Percentiles rank a stretch among this genome's conserved stretches.
phyloP scores from a whole-genome alignment of 2,113 vertebrate genomes.

The Sinocyclocheilus anophthalmus region DNA sequence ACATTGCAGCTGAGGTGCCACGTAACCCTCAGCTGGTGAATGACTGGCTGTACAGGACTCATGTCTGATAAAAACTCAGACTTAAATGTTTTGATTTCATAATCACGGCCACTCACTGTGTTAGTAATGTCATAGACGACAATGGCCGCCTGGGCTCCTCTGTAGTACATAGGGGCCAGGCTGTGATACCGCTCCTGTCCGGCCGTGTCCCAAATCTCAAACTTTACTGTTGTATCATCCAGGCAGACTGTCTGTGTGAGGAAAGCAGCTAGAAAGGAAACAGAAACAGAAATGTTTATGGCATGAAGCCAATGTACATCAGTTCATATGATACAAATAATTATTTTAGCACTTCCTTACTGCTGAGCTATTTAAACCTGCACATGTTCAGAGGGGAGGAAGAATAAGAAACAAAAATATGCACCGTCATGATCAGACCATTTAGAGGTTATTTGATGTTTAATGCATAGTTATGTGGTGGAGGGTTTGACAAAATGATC shows the following conservation, averaged over 20 bases:
- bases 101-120: constrained; percentile 81
- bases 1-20: not conserved
- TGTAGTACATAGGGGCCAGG: constrained; percentile 98
- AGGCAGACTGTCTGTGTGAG: constrained; percentile 98
- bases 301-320: not conserved
- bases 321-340: not conserved
- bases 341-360: not conserved
- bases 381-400: not conserved
- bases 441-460: not conserved
- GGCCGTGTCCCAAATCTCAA: constrained; percentile 99
- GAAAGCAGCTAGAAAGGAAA: constrained; percentile 86
- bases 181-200: constrained; percentile 98
- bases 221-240: constrained; percentile 99
- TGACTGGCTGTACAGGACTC: not conserved
- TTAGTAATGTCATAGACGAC: constrained; percentile 99
- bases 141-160: constrained; percentile 96
- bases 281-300: not conserved
- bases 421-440: not conserved
- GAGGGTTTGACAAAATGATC: not conserved
- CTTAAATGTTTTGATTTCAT: not conserved
- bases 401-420: not conserved
- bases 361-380: not conserved
- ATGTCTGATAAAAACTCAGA: not conserved
- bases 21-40: not conserved
- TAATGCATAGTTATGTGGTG: not conserved